Conservation (phyloP, 2,888 invertebrate genomes). For the Cryptops parisi region DNA sequence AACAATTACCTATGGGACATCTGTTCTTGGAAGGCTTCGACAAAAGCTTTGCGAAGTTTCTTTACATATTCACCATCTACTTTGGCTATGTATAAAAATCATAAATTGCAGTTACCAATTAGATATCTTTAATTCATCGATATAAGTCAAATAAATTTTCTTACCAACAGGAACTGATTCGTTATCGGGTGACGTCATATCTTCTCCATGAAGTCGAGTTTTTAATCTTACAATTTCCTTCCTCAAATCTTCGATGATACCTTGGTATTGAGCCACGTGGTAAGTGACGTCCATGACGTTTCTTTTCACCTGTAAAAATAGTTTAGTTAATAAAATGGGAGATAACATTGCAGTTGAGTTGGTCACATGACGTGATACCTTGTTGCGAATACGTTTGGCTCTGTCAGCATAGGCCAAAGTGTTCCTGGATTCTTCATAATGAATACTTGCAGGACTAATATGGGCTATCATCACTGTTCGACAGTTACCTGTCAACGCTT, state of each 20-base stretch:
- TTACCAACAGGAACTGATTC: not conserved
- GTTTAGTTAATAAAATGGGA: no score
- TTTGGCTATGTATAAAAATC: not conserved
- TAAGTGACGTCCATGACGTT: conserved; percentile 52
- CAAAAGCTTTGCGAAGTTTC: conserved; percentile 62
- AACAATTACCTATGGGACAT: conserved; percentile 56
- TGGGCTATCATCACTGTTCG: conserved; percentile 98
- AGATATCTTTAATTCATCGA: no score
- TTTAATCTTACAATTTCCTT: conserved; percentile 51
- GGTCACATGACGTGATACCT: conserved; percentile 40
- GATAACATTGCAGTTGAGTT: not conserved
- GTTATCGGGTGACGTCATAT: not conserved
- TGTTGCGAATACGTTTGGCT: conserved; percentile 83
- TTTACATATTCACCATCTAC: conserved; percentile 27
- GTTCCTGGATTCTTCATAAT: conserved; percentile 83
- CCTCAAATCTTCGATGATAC: conserved; percentile 62
- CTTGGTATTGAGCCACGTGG: conserved; percentile 70
- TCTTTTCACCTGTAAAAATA: conserved; percentile 42
- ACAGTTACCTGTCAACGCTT: conserved; percentile 78
- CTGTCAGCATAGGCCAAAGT: conserved; percentile 87
- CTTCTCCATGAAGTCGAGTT: conserved; percentile 22
- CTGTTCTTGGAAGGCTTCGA: conserved; percentile 79
- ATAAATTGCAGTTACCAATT: not conserved
- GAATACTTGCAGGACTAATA: conserved; percentile 64
- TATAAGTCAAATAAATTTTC: no score